Base-by-base conservation (phyloP, 1,140 invertebrate genomes). In the Bombus waltoni region DNA sequence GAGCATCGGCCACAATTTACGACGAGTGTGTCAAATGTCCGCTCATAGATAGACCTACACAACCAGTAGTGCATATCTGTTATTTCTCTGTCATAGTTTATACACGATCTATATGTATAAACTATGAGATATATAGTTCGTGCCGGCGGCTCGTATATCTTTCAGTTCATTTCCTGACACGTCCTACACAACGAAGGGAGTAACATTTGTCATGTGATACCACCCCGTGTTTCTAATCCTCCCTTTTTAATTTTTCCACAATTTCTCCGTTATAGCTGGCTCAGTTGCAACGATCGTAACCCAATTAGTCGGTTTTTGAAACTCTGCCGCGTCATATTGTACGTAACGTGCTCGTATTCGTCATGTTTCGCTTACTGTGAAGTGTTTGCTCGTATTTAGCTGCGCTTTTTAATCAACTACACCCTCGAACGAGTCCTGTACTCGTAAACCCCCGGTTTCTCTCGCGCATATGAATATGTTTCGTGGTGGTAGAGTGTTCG, bases 81-180 rank as follows among this genome's bases (percentile, higher is more conserved):
- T 85, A 85, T 90, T 90, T 87, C 81, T 85, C 73, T 57, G 44
- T 68, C 80, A 81, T 84, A 85, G 85, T 87, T 90, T 72, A 84
- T 89, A 85, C 32, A 81, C 59, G 57, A 42, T 10, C 77, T 78
- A 89, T 87, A 89, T 78, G 6, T 22, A 22, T 22, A 89, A 85
- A 90, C 82, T 87, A 89, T 87, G 83, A 44, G 76, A 74, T 68
- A 65, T 78, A 87, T 89, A 87, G 73, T 86, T 85, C 62, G 77
- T 80, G 44, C n/a, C 25, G 65, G 25, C 40, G 42, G 42, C 47
- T 40, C 42, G 78, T 35, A 53, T 78, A 81, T 72, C 71, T 71
- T 79, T 85, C 82, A 90, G 89, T 90, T 72, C 38, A 76, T 66
- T 74, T 88, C 47, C 68, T 59, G 80, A 44, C 88, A 77, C 40